Evolutionary conservation across 2,797 vertebrate genomes (phyloP).

Genomic region (Tokudaia tokunoshimensis): DNA sequence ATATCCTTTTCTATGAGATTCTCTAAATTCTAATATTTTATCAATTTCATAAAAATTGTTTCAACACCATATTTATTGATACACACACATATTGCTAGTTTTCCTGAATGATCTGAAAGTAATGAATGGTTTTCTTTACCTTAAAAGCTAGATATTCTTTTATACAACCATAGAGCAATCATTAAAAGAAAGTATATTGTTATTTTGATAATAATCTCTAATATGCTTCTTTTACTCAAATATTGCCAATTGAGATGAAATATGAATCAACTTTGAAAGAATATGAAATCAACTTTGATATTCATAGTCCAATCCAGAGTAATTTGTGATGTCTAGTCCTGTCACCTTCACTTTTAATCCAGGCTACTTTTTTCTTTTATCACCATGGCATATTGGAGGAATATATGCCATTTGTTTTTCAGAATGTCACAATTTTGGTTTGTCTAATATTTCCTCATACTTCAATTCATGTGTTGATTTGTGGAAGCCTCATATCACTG

Average conservation of each 20-base stretch:
- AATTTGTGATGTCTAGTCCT: neutral
- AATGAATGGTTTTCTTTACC: neutral
- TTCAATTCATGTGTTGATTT: neutral
- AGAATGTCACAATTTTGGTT: neutral
- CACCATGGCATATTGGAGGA: neutral
- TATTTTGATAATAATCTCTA: neutral
- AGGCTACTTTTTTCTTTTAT: neutral
- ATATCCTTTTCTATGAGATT: neutral
- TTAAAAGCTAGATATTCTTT: constrained; percentile 29
- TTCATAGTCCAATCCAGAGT: neutral
- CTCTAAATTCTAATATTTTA: neutral
- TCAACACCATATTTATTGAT: neutral
- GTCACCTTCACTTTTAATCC: neutral
- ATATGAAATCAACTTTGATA: neutral
- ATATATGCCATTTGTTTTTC: neutral
- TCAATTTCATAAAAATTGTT: neutral
- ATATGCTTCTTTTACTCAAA: neutral
- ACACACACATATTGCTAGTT: neutral
- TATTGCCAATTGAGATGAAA: neutral
- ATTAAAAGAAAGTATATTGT: neutral
- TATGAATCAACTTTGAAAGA: neutral
- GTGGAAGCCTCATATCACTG: neutral
- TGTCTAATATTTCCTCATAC: neutral
- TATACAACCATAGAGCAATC: neutral
- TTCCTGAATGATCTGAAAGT: neutral